Evolutionary conservation across 2,113 vertebrate genomes (phyloP), one percentile per base, ranked within the genome.

Genomic region (Sardina pilchardus): DNA sequence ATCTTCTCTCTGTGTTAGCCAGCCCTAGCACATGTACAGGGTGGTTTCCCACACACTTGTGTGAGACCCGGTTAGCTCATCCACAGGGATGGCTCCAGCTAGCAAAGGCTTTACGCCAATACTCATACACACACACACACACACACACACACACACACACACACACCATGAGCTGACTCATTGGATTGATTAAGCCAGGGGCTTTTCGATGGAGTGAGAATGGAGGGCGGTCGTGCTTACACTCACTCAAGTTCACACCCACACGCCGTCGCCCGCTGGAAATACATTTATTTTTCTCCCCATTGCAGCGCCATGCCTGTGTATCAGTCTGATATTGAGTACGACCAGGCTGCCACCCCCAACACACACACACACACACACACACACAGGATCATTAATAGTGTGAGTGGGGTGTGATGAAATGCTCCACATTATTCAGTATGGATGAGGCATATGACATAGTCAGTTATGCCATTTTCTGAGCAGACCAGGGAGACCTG

Each of bases 191-290:
- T 71, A 71, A 71, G 63, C 63, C 63, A 34, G 63, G 63, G 63
- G 63, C 63, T 71, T 71, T 71, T 71, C 63, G 63, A 71, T 34
- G 63, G 63, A 71, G 63, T 71, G 63, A 71, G 63, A 71, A 34
- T 16, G 30, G 63, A 12, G 63, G 63, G 63, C 26, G 30, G 63
- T 71, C 63, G 30, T 9, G 1, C 63, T 26, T 26, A 2, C 6
- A 7, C 34, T 9, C 63, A 26, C 63, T 71, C 63, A 71, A 26
- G 30, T 26, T 71, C 63, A 34, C 63, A 71, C 63, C 30, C 63
- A 71, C 63, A 34, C n/a, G 9, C 63, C 2, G 63, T 26, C 63
- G 12, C 63, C 53, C 17, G 19, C 53, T 24, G 19, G 24, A 24
- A 56, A 24, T 5, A 56, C 53, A 56, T 56, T 56, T 56, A 56